phyloP scores from a whole-genome alignment of 2,888 invertebrate genomes.

The Abrostola tripartita region DNA sequence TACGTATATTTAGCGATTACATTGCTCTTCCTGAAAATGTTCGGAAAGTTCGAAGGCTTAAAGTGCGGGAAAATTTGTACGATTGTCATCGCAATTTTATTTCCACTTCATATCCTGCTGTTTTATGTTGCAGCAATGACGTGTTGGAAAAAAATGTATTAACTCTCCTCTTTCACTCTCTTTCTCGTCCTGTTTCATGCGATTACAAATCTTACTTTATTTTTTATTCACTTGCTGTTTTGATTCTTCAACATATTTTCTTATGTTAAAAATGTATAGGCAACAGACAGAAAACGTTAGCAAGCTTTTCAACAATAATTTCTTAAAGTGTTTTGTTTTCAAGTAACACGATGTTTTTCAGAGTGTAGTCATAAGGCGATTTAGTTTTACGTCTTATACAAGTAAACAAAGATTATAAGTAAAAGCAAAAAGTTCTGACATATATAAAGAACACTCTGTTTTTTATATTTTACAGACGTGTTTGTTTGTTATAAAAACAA shows the following conservation, averaged over 20 bases:
- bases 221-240: conserved; percentile 18
- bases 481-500: conserved; percentile 18
- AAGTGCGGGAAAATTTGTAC: conserved; percentile 49
- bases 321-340: conserved; percentile 20
- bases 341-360: conserved; percentile 30
- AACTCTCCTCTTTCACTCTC: conserved; percentile 44
- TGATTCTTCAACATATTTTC: conserved; percentile 25
- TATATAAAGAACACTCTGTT: background rate
- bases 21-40: conserved; percentile 31
- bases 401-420: conserved; percentile 22
- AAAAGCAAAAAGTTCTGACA: background rate
- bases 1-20: conserved; percentile 1
- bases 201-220: conserved; percentile 44
- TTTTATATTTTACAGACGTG: conserved; percentile 4
- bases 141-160: conserved; percentile 43
- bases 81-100: conserved; percentile 55
- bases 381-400: conserved; percentile 41
- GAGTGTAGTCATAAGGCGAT: conserved; percentile 38
- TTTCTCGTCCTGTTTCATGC: conserved; percentile 13
- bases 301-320: too few relatives aligned
- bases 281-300: background rate
- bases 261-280: conserved; percentile 8
- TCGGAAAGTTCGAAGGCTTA: conserved; percentile 37
- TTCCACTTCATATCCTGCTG: conserved; percentile 54
- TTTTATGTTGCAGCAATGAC: conserved; percentile 45